phyloP scores from a whole-genome alignment of 1,140 invertebrate species.

The Scaptodrosophila lebanonensis region DNA sequence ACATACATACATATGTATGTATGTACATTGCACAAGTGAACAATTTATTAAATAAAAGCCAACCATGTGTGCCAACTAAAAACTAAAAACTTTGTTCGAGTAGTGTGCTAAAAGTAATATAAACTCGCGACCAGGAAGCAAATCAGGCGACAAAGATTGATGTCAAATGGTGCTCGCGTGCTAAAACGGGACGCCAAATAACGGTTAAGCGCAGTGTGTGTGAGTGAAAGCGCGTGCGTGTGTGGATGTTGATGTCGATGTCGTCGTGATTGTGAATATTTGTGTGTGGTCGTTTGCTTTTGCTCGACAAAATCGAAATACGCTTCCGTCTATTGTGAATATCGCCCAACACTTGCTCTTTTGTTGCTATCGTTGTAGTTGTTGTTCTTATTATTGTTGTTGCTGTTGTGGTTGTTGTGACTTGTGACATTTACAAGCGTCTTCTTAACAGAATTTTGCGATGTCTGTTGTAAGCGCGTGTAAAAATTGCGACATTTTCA shows the following conservation, averaged over 20 bases:
- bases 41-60: slow-evolving; percentile 44
- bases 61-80: slow-evolving; percentile 36
- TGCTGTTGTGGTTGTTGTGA: slow-evolving; percentile 34
- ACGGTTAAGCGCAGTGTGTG: slow-evolving; percentile 35
- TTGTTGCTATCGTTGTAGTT: slow-evolving; percentile 58
- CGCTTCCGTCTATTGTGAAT: slow-evolving; percentile 72
- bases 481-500: slow-evolving; percentile 42
- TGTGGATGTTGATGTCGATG: slow-evolving; percentile 22
- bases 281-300: slow-evolving; percentile 12
- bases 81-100: slow-evolving; percentile 39
- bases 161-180: slow-evolving; percentile 30
- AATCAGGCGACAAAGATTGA: slow-evolving; percentile 67
- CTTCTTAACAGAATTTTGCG: slow-evolving; percentile 39
- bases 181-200: slow-evolving; percentile 49
- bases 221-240: slow-evolving; percentile 67
- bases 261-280: slow-evolving; percentile 1
- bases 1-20: too few relatives aligned
- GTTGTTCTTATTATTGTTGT: slow-evolving; percentile 35
- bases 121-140: slow-evolving; percentile 61
- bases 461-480: slow-evolving; percentile 19
- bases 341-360: too few relatives aligned
- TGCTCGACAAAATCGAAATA: slow-evolving; percentile 38
- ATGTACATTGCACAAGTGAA: too few relatives aligned
- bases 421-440: slow-evolving; percentile 60
- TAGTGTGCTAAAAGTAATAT: slow-evolving; percentile 16